Evolutionary conservation across 2,888 invertebrate species (phyloP), one percentile per base, ranked within the genome.

Genomic region (Aricia artaxerxes): DNA sequence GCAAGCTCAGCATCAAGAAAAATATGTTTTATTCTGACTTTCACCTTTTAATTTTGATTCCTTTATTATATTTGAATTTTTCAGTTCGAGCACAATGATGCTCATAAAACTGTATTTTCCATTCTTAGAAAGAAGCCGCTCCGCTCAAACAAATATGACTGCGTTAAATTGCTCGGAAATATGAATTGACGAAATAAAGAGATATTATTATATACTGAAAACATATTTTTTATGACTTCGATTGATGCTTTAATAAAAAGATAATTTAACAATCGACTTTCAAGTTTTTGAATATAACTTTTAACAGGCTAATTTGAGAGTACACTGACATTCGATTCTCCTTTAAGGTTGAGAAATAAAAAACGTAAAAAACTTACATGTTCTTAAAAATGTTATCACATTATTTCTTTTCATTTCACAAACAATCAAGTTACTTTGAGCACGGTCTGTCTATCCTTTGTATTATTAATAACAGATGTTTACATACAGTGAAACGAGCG

Each of bases 371-470:
- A 61, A 61, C 61, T 64, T 31, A 24, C 31, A 64, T 64, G 31
- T 64, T 64, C 31, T 64, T 31, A 64, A 64, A 64, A 31, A 31
- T 64, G 31, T 64, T 11, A 64, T 64, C 31, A 64, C 31, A 64
- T 64, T 38, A 78, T 78, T 40, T 24, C 40, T 73, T 6, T 73
- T 72, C 13, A 40, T 44, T 69, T 78, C 24, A 73, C 44, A 73
- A 13, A 72, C 13, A 78, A 78, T 72, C 24, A 13, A 64, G 69
- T 53, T 78, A 44, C 44, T 69, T 64, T 44, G 35, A 69, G 53
- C 64, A 72, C 76, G 31, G 64, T 60, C 73, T 72, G 49, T 49
- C 72, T 78, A 49, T 49, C 78, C 35, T 78, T 53, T 35, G 72
- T 69, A 31, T 53, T 78, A 64, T 31, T 64, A 64, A 31, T 64